These are phyloP conservation scores for Epinephelus moara DNA, from an alignment of 2,113 vertebrate species.

Conservation along the genomic window DNA sequence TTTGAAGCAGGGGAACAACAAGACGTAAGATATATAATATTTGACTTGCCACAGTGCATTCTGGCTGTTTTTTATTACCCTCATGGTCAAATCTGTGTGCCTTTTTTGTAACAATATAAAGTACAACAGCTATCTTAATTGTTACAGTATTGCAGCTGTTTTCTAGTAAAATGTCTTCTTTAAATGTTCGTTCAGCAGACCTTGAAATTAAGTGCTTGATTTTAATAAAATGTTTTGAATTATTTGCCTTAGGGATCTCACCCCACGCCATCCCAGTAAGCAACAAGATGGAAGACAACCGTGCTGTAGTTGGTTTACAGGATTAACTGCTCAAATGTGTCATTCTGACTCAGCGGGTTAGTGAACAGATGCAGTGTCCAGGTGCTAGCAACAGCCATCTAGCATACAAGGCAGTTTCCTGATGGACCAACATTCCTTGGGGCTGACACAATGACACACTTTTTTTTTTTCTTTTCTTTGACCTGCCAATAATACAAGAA, in stretches of 20 bases:
- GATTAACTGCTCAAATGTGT: fast-evolving
- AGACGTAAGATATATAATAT: neutral
- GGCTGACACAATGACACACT: too few relatives aligned
- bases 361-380: neutral
- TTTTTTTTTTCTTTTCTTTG: too few relatives aligned
- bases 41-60: neutral
- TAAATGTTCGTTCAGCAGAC: neutral
- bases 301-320: neutral
- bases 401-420: too few relatives aligned
- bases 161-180: neutral
- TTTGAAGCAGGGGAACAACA: neutral
- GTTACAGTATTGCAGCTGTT: neutral
- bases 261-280: neutral
- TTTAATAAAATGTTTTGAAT: constrained; percentile 1
- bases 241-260: neutral
- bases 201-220: neutral
- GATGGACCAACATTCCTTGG: too few relatives aligned
- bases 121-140: neutral
- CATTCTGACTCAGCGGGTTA: neutral
- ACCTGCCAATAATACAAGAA: too few relatives aligned
- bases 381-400: too few relatives aligned
- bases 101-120: neutral
- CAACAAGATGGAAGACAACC: neutral
- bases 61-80: neutral
- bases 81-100: too few relatives aligned